phyloP scores from a whole-genome alignment of 1,140 invertebrate genomes.

The Pachyrhynchus sulphureomaculatus region DNA sequence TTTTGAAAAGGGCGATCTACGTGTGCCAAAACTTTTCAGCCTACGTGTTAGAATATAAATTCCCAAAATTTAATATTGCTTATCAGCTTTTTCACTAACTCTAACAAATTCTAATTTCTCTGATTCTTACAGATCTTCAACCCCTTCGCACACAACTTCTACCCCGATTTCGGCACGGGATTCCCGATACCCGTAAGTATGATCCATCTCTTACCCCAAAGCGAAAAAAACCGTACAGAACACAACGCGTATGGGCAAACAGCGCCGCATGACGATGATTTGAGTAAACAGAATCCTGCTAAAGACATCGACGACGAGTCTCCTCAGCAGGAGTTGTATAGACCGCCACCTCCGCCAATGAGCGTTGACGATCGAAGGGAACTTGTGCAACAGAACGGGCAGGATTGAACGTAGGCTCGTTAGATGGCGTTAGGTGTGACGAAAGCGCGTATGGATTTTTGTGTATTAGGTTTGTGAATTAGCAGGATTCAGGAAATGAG shows the following conservation, averaged over 20 bases:
- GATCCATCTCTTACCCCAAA: conserved; percentile 76
- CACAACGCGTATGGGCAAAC: conserved; percentile 53
- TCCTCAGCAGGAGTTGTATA: conserved; percentile 56
- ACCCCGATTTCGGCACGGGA: conserved; percentile 74
- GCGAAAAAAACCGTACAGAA: conserved; percentile 65
- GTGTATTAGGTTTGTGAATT: too few species aligned
- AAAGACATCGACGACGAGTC: conserved; percentile 64
- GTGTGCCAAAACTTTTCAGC: too few species aligned
- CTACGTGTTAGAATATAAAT: too few species aligned
- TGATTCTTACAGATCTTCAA: conserved; percentile 68
- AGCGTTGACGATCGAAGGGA: conserved; percentile 58
- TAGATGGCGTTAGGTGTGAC: background rate
- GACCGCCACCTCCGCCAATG: conserved; percentile 55
- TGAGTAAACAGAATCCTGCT: conserved; percentile 58
- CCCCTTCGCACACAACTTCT: conserved; percentile 72
- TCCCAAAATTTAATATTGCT: too few species aligned
- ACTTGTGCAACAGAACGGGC: conserved; percentile 65
- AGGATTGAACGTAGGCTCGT: conserved; percentile 54
- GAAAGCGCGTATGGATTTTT: too few species aligned
- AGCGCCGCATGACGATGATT: conserved; percentile 58
- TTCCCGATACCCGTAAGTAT: conserved; percentile 82
- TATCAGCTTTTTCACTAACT: too few species aligned
- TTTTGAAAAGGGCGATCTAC: too few species aligned
- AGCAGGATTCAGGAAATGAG: too few species aligned
- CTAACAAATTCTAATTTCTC: too few species aligned